These are phyloP conservation scores for Whitmania pigra DNA, from an alignment of 1,140 invertebrate species.

Conservation along the genomic window DNA sequence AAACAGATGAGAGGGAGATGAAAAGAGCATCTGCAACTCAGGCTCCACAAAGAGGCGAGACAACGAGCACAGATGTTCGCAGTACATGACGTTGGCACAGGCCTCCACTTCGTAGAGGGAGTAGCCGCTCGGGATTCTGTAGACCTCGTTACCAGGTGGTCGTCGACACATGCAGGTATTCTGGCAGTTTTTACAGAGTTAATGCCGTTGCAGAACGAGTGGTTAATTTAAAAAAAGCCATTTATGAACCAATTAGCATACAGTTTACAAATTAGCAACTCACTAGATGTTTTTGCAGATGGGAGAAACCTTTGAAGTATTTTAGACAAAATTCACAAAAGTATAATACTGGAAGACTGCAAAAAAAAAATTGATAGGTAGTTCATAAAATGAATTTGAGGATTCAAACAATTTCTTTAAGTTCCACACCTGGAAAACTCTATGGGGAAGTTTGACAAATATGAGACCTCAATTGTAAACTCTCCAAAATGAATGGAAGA, in stretches of 20 bases:
- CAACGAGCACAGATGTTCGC: neutral
- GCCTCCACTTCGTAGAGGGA: slow-evolving; percentile 15
- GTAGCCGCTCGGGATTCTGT: neutral
- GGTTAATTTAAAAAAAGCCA: neutral
- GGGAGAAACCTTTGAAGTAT: slow-evolving; percentile 10
- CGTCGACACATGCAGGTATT: neutral
- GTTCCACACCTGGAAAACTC: neutral
- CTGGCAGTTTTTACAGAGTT: neutral
- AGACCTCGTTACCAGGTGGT: slow-evolving; percentile 17
- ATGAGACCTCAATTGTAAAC: neutral
- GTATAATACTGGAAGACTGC: slow-evolving; percentile 13
- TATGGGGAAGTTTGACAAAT: slow-evolving; percentile 1
- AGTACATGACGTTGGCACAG: slow-evolving; percentile 2
- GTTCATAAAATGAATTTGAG: too few relatives aligned
- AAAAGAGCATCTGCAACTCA: slow-evolving; percentile 6
- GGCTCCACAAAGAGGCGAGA: slow-evolving; percentile 1
- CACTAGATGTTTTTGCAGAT: slow-evolving; percentile 13
- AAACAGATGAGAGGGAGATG: slow-evolving; percentile 1
- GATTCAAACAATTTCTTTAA: too few relatives aligned
- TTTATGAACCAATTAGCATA: neutral
- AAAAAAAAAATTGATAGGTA: neutral
- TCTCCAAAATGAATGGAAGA: slow-evolving; percentile 8
- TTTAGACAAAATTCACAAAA: slow-evolving; percentile 19
- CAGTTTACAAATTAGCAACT: neutral
- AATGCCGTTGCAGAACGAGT: neutral